Evolutionary conservation across 2,797 vertebrate species (phyloP), one percentile per base, ranked within the genome.

Genomic region (Tarsius wallacei): DNA sequence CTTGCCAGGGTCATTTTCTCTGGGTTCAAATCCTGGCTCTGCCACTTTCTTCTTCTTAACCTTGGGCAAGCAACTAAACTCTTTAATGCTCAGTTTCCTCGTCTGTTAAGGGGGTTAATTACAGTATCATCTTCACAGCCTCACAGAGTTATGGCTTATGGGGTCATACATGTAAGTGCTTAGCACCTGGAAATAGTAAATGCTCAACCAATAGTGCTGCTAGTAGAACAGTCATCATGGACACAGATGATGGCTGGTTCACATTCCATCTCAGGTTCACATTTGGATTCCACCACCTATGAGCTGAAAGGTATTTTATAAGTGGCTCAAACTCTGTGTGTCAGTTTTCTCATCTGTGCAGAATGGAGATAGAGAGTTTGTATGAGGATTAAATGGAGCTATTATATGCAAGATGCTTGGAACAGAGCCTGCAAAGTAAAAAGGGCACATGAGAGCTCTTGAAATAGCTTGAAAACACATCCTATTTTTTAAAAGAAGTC

Each of bases 401-500:
- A 4, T 92, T 31, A 19, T 14, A 42, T 24, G 31, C 73, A 87
- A 83, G 57, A 16, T 76, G 47, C 57, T 74, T 86, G 53, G 13
- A 74, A 63, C 6, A 76, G 71, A 88, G 33, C 21, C 59, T 55
- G 9, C 24, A 81, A 76, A 71, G 42, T 77, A 31, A 21, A 57
- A 94, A 78, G 49, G 80, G 51, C 47, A 31, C 31, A 31, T 31
- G 31, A 64, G 14, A 51, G 49, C 68, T 57, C 59, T 61, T 61
- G 10, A 28, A 28, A 31, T 21, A 53, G 19, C 73, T 80, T 94
- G 80, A 76, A 89, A 86, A 78, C 15, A 6, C 10, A 42, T 84
- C 26, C 88, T 90, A 9, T n/a, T 85, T 93, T 42, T 81, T 42
- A 42, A 88, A 90, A 74, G 63, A n/a, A 74, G 24, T 42, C 49